phyloP scores from a whole-genome alignment of 2,113 vertebrate species.

The Sturnira hondurensis region DNA sequence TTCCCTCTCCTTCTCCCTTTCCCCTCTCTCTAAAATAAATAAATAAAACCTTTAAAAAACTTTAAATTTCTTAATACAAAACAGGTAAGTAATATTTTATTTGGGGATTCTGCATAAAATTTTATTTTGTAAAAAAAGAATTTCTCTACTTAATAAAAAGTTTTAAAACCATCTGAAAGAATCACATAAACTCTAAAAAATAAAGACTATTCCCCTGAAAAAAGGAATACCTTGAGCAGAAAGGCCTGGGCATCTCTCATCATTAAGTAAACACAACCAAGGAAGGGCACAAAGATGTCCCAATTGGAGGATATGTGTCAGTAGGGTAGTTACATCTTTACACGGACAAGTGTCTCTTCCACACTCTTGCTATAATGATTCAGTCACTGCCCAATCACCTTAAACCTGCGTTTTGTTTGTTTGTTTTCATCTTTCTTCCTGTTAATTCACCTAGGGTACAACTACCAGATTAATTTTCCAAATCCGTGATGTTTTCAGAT shows the following conservation, averaged over 20 bases:
- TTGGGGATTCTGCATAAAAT: neutral
- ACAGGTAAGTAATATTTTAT: neutral
- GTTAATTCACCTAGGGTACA: neutral
- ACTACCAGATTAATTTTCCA: neutral
- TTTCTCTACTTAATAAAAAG: neutral
- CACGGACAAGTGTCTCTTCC: neutral
- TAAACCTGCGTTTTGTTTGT: neutral
- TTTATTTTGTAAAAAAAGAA: slow-evolving; percentile 7
- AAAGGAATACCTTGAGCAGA: neutral
- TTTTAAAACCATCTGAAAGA: neutral
- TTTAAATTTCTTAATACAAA: neutral
- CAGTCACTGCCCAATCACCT: neutral
- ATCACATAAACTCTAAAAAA: neutral
- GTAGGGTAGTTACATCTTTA: neutral
- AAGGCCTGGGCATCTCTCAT: neutral
- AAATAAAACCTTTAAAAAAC: neutral
- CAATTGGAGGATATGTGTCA: neutral
- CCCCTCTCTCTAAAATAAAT: too few species aligned
- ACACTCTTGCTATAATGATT: neutral
- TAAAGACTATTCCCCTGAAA: neutral
- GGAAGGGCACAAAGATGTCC: neutral
- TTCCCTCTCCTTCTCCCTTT: too few species aligned
- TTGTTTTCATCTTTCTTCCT: neutral
- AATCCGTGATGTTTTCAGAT: neutral
- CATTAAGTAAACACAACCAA: neutral